Evolutionary conservation across 2,113 vertebrate species (phyloP), one percentile per base, ranked within the genome.

Genomic region (Morone saxatilis): DNA sequence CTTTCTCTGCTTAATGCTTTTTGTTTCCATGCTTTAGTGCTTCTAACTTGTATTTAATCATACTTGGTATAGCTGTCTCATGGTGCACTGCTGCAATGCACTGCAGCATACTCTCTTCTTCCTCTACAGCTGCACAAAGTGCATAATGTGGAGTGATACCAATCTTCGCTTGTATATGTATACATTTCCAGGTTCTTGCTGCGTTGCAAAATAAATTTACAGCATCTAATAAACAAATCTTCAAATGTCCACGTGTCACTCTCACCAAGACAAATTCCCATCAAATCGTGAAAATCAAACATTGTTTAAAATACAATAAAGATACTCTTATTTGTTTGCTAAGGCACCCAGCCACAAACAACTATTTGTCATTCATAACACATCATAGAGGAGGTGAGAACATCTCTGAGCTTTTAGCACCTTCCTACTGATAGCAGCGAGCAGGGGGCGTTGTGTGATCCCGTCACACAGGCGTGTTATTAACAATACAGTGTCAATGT

Each of bases 321-420:
- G 50, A 73, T 19, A 2, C 10, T n/a, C 2, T 53, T 43, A n/a
- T 47, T 40, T 11, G 5, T 65, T 65, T 56, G 50, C 12, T 53
- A 48, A 8, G 2, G 80, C 43, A 17, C 41, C n/a, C 22, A 31
- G 61, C 43, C 62, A 60, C 40, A 7, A 41, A 50, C 69, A 53
- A 8, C 67, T 66, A 19, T 71, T 83, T 75, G 63, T 85, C 73
- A 89, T 80, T 81, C 80, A 74, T 69, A 36, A 59, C 87, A 77
- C 84, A 76, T 74, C 17, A 9, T 3, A 7, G 43, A 66, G 62
- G 67, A 87, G 76, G 78, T 81, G 88, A 83, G 80, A 92, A 87
- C 76, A 85, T 87, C 73, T 84, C 84, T 76, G 80, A 62, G 70
- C 78, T 88, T 80, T 87, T 88, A 84, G 73, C 91, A 87, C 90